Evolutionary conservation across 1,140 invertebrate species (phyloP).

Genomic region (Triops longicaudatus): DNA sequence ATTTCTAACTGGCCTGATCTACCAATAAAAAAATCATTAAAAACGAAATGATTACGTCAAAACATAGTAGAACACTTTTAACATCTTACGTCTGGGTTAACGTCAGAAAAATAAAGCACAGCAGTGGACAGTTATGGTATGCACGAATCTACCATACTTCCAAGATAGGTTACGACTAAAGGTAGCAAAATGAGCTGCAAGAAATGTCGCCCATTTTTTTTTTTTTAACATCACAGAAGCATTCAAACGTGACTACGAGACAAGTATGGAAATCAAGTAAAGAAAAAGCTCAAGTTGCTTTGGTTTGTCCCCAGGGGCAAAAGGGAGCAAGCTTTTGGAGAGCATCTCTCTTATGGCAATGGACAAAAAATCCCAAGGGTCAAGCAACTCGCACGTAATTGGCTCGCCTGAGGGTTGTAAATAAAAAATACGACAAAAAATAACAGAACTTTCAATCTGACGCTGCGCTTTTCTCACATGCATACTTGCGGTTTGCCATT

Average conservation of each 20-base stretch:
- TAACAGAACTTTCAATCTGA: neutral
- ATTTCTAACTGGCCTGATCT: too few relatives aligned
- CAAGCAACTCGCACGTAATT: neutral
- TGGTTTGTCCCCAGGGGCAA: neutral
- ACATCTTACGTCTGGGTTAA: too few relatives aligned
- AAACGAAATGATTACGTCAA: too few relatives aligned
- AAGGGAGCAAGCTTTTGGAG: neutral
- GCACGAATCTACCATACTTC: too few relatives aligned
- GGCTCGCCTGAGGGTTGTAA: neutral
- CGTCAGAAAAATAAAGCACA: too few relatives aligned
- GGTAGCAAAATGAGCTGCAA: neutral
- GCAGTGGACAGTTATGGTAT: too few relatives aligned
- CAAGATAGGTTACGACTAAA: too few relatives aligned
- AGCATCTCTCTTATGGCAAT: neutral
- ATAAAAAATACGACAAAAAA: too few relatives aligned
- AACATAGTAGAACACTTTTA: too few relatives aligned
- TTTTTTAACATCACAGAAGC: neutral
- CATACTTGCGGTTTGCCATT: neutral
- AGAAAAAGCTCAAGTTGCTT: neutral
- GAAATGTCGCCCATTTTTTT: neutral
- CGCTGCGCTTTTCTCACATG: neutral
- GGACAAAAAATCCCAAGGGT: neutral
- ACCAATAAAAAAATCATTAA: too few relatives aligned
- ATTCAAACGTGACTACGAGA: neutral
- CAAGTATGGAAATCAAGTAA: neutral